Conservation (phyloP, 35 echinoderm and acorn worm species). For the Holothuria glaberrima region DNA sequence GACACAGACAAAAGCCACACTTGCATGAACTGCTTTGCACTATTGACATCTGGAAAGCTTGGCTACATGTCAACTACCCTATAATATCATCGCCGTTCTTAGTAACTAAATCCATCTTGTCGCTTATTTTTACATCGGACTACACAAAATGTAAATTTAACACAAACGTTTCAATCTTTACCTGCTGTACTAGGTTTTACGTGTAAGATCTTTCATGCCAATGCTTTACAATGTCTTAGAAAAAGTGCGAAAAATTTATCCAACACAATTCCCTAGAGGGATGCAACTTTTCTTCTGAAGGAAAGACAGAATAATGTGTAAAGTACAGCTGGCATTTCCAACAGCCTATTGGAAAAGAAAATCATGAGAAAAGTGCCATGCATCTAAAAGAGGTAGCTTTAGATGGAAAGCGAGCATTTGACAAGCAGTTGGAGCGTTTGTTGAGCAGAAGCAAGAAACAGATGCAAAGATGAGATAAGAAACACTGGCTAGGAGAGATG, state of each 20-base stretch:
- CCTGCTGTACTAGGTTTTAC: no score
- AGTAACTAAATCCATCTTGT: no score
- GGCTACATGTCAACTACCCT: no score
- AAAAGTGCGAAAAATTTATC: conserved; percentile 21
- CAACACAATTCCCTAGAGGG: conserved; percentile 1
- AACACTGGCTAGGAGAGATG: neutral
- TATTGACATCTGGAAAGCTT: no score
- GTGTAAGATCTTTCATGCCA: no score
- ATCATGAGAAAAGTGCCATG: conserved; percentile 5
- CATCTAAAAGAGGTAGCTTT: neutral
- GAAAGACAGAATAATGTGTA: conserved; percentile 13
- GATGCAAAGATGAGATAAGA: conserved; percentile 29
- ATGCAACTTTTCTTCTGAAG: conserved; percentile 18
- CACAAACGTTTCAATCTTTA: no score
- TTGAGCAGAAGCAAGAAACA: neutral
- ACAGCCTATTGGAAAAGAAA: neutral
- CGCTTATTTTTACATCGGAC: no score
- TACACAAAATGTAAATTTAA: no score
- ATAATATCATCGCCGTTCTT: no score
- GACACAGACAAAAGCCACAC: no score
- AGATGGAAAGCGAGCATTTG: conserved; percentile 6
- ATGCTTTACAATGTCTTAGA: no score
- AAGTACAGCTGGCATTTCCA: conserved; percentile 40
- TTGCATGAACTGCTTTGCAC: no score
- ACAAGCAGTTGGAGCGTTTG: neutral